Evolutionary conservation across 2,113 vertebrate species (phyloP), one percentile per base, ranked within the genome.

Genomic region (Phodopus roborovskii): DNA sequence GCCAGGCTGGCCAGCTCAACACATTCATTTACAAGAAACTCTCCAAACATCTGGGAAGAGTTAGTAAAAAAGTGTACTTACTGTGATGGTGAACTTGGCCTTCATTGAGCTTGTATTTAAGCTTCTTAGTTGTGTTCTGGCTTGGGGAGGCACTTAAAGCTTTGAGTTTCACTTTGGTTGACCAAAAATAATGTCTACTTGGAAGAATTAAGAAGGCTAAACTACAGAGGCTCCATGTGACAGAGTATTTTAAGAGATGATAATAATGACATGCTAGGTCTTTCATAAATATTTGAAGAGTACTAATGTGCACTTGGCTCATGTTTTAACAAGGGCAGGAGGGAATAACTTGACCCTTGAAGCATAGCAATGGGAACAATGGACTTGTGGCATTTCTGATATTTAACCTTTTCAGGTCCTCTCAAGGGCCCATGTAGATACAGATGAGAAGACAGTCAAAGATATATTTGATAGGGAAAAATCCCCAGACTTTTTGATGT

Each of bases 101-200:
- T 96, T 71, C 36, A 22, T 50, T 60, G 74, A 8, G 70, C 83
- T 42, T 88, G 70, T 48, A 68, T 24, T 90, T 39, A 64, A 30
- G 45, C 17, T 1, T 42, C 36, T 88, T 68, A 68, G 16, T 45
- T 26, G 85, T 85, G 6, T 81, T 91, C 45, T 74, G 48, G 84
- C 82, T 94, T 56, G 93, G n/a, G 62, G 20, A 86, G 33, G 70
- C 85, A 90, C n/a, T 86, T 62, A 64, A 88, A 50, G 85, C 85
- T 91, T 91, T 50, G 58, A n/a, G 33, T 71, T 95, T 94, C 45
- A 91, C 4, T 86, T 92, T 94, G 70, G 64, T 73, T 88, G 33
- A 75, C 50, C 1, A 7, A 85, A 70, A 28, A 75, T 91, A 42
- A 30, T 39, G 89, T 71, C 36, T 90, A 19, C 53, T 68, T 86